phyloP scores from a whole-genome alignment of 1,140 invertebrate species.

The Anastrepha obliqua region DNA sequence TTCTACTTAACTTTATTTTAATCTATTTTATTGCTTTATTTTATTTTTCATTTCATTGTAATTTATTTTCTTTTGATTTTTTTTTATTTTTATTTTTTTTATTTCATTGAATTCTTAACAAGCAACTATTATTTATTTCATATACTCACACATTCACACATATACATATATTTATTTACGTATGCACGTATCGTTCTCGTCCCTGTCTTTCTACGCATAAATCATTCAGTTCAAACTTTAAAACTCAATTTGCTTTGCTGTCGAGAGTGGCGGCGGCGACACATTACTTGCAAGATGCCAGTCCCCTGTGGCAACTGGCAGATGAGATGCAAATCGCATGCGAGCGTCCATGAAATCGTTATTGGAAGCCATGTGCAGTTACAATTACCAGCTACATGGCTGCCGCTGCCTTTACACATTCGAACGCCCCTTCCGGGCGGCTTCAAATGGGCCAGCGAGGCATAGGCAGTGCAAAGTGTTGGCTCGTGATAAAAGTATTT shows the following conservation, averaged over 20 bases:
- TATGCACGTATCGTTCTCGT: not conserved
- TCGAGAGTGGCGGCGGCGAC: constrained; percentile 26
- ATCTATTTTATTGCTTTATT: not conserved
- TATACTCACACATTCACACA: no score
- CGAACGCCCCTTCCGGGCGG: not conserved
- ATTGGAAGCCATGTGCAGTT: not conserved
- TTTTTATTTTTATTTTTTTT: not conserved
- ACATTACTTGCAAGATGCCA: constrained; percentile 17
- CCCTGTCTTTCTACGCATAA: not conserved
- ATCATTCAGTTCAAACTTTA: not conserved
- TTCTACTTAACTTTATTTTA: not conserved
- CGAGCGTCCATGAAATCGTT: not conserved
- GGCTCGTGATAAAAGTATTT: constrained; percentile 51
- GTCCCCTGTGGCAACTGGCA: not conserved
- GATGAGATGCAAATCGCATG: constrained; percentile 52
- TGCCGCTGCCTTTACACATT: not conserved
- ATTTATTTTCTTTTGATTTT: not conserved
- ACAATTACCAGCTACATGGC: not conserved
- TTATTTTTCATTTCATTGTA: not conserved
- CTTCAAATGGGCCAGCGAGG: not conserved
- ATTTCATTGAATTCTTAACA: not conserved
- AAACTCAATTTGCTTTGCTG: constrained; percentile 41
- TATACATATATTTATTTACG: no score
- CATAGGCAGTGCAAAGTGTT: not conserved
- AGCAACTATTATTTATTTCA: no score